These are phyloP conservation scores for Scelioninae gen. 2 DNA, from an alignment of 2,888 invertebrate genomes.

Conservation along the genomic window DNA sequence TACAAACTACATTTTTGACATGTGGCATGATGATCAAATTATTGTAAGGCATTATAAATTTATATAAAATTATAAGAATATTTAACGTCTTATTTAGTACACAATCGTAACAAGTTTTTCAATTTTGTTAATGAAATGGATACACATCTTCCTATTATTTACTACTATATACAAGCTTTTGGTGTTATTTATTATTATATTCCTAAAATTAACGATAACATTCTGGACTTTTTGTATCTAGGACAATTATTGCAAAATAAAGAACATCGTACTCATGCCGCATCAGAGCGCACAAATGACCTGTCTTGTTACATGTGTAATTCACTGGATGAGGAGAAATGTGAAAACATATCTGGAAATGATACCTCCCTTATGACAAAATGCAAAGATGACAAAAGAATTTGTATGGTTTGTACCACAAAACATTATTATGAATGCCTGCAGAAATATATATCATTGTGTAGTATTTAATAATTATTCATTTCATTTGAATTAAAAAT, in stretches of 20 bases:
- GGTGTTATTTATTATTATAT: background rate
- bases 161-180: background rate
- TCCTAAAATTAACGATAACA: background rate
- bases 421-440: background rate
- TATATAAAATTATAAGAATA: no score
- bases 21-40: no score
- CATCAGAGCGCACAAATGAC: conserved; percentile 86
- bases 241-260: conserved; percentile 76
- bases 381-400: conserved; percentile 85
- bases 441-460: no score
- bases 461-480: no score
- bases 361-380: conserved; percentile 82
- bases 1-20: no score
- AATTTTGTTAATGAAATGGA: no score
- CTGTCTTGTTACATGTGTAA: conserved; percentile 89
- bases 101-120: no score
- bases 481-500: no score
- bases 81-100: no score
- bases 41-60: no score
- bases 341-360: conserved; percentile 81
- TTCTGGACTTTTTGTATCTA: conserved; percentile 44
- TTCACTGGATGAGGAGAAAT: conserved; percentile 85
- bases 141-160: no score
- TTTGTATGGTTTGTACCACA: conserved; percentile 83
- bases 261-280: conserved; percentile 87